Evolutionary conservation across 2,888 invertebrate genomes (phyloP).

Genomic region (Pseudococcus viburni): DNA sequence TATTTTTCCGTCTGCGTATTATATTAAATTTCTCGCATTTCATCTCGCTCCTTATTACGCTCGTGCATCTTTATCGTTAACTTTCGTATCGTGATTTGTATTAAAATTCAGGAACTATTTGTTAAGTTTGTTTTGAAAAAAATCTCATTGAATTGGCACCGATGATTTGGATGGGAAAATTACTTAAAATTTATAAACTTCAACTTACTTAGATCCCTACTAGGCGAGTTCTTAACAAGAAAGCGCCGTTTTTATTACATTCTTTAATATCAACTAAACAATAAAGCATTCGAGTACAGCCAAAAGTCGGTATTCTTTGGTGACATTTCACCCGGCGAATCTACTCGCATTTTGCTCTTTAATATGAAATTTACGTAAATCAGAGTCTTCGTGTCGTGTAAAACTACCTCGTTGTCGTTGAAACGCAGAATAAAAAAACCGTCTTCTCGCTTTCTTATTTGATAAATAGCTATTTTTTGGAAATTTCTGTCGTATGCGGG

Average conservation of each 20-base stretch:
- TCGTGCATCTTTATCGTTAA: background rate
- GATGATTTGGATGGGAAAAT: background rate
- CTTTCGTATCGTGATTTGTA: background rate
- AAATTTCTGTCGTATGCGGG: background rate
- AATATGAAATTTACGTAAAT: background rate
- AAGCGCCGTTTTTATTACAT: constrained; percentile 1
- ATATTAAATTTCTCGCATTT: background rate
- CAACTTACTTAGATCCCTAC: background rate
- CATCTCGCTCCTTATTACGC: background rate
- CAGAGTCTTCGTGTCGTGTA: background rate
- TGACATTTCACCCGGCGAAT: background rate
- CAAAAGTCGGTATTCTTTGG: constrained; percentile 12
- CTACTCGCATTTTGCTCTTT: background rate
- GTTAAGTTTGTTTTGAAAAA: background rate
- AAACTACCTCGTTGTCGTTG: background rate
- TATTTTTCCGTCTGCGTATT: background rate
- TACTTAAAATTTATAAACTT: constrained; percentile 12
- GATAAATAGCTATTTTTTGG: constrained; percentile 6
- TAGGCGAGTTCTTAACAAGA: background rate
- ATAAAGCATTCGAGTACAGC: background rate
- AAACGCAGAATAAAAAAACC: background rate
- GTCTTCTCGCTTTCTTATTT: background rate
- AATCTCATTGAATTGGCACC: background rate
- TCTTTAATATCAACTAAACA: constrained; percentile 42
- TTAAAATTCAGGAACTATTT: background rate